Base-by-base conservation (phyloP, 1,140 invertebrate genomes). In the Drosophila obscura region DNA sequence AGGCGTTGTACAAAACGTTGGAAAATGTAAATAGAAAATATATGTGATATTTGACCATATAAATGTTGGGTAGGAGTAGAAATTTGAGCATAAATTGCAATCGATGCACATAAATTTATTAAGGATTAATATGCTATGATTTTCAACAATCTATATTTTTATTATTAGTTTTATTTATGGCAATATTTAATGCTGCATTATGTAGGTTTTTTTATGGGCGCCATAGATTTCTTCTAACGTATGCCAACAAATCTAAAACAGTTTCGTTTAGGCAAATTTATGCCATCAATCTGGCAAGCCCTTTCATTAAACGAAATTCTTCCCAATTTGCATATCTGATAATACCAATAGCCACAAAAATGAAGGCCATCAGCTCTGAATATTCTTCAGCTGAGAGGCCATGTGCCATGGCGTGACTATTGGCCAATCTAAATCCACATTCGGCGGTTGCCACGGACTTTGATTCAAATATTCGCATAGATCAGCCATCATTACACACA, bases 401-500 rank as follows among this genome's bases (percentile, higher is more conserved):
- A 24, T 24, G 4, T 24, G 35, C 45, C 58, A 43, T 78, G 67
- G 53, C 74, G 76, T 68, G 76, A 80, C 55, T 72, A 61, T 78
- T 81, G 65, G 45, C 48, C 68, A 69, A 82, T 68, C 72, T 57
- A 80, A 80, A 73, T 73, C 43, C 59, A 73, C 46, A 74, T 52
- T 35, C 50, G 15, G 52, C 50, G 15, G 52, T 16, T 26, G 19
- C 39, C 26, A 39, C n/a, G 22, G 11, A 26, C 7, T 55, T 28
- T 35, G 35, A 71, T 57, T 52, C 51, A 68, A 51, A 68, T 63
- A 61, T 64, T 85, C 55, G 77, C 78, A 87, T 74, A 87, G 67
- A 81, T 85, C 73, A 64, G 65, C 44, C 60, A 55, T 82, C 83
- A 76, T 85, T 85, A 85, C 52, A 61, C 56, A 67, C 82, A 85